Evolutionary conservation across 2,888 invertebrate species (phyloP).

Genomic region (Scrobipalpa atriplicella): DNA sequence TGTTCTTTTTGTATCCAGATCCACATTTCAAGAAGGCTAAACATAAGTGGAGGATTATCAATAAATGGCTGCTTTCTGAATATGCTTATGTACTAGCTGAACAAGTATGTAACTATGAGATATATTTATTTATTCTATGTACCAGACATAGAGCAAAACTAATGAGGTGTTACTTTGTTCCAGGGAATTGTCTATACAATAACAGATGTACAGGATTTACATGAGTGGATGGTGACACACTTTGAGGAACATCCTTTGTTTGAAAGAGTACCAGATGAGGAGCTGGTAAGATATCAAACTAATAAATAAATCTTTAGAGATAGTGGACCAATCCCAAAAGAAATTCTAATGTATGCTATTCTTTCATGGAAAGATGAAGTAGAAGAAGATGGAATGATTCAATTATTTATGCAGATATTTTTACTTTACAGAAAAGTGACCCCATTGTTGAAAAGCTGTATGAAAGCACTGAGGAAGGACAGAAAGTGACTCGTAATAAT

Average conservation of each 20-base stretch:
- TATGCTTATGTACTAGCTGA: slow-evolving; percentile 96
- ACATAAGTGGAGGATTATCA: slow-evolving; percentile 99
- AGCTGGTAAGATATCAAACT: slow-evolving; percentile 83
- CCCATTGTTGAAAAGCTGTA: slow-evolving; percentile 94
- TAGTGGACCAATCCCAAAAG: too few relatives aligned
- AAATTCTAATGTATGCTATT: too few relatives aligned
- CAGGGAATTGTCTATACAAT: slow-evolving; percentile 97
- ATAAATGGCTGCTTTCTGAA: slow-evolving; percentile 95
- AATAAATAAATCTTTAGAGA: too few relatives aligned
- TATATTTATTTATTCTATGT: too few relatives aligned
- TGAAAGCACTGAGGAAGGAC: slow-evolving; percentile 98
- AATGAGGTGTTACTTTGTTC: slow-evolving; percentile 41
- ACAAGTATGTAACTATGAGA: slow-evolving; percentile 80
- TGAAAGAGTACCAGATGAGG: slow-evolving; percentile 86
- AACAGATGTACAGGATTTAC: slow-evolving; percentile 98
- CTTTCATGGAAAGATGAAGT: too few relatives aligned
- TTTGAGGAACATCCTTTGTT: slow-evolving; percentile 96
- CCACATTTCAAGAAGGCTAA: slow-evolving; percentile 99
- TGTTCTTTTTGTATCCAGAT: slow-evolving; percentile 99
- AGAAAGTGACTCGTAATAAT: slow-evolving; percentile 97
- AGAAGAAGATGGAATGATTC: background rate
- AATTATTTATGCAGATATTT: slow-evolving; percentile 10
- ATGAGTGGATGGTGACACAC: slow-evolving; percentile 98
- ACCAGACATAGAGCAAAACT: background rate
- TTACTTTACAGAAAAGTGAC: slow-evolving; percentile 86